A percentile compares a stretch with the other conserved stretches of the same genome.
phyloP scores from a whole-genome alignment of 35 echinoderm and acorn worm species.

The Ptychodera flava region DNA sequence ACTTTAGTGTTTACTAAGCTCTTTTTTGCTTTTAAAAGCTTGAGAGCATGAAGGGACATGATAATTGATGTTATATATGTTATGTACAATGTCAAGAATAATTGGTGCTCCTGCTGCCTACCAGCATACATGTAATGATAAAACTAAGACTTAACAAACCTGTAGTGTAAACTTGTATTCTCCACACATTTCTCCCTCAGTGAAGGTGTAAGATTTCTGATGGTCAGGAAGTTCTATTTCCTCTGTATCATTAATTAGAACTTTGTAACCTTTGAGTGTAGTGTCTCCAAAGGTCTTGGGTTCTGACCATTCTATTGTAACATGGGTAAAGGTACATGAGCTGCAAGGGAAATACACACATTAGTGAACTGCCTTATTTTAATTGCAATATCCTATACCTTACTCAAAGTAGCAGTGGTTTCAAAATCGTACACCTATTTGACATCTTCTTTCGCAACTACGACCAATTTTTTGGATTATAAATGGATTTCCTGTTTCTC shows the following conservation, averaged over 20 bases:
- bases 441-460: too few relatives aligned
- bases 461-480: too few relatives aligned
- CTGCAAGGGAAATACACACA: too few relatives aligned
- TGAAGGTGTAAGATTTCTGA: slow-evolving; percentile 42
- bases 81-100: slow-evolving; percentile 5
- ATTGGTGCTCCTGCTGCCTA: background rate
- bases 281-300: slow-evolving; percentile 56
- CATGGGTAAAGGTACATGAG: background rate
- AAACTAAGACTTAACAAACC: slow-evolving; percentile 32
- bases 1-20: too few relatives aligned
- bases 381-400: too few relatives aligned
- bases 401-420: too few relatives aligned
- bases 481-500: too few relatives aligned
- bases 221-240: slow-evolving; percentile 24
- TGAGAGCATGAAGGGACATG: too few relatives aligned
- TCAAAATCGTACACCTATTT: too few relatives aligned
- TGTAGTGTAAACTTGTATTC: slow-evolving; percentile 64
- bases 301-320: slow-evolving; percentile 57
- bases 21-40: too few relatives aligned
- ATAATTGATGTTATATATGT: too few relatives aligned
- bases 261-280: slow-evolving; percentile 43
- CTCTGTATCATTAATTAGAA: slow-evolving; percentile 49
- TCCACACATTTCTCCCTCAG: slow-evolving; percentile 70
- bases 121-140: background rate
- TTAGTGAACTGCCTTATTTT: too few relatives aligned